Base-by-base conservation (phyloP, 2,888 invertebrate species). In the Sarcophaga carnaria region DNA sequence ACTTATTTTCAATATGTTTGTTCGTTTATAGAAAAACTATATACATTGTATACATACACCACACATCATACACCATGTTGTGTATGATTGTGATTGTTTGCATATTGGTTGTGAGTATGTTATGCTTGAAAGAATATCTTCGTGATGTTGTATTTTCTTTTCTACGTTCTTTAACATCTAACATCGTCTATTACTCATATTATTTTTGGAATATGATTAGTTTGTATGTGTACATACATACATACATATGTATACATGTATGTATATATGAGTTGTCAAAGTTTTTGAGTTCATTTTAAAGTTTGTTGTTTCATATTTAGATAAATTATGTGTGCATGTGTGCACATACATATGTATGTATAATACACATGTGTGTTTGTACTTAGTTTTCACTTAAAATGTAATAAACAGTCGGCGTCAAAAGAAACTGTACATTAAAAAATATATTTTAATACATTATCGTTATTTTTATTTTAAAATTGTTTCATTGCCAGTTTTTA, bases 161-260 rank as follows among this genome's bases (percentile, higher is more conserved):
- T 63, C 63, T 62, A 60, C 45, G n/a, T 71, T 64, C 62, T 54
- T 37, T 45, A 77, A 77, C 27, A 20, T 60, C 66, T 27, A 27
- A 22, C 47, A 11, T 59, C 14, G 66, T 62, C 47, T 67, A 67
- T 78, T 78, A 22, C 67, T 83, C 3, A 72, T 78, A 62, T 74
- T 72, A 78, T 78, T 49, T 37, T 78, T 83, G 49, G 62, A 78
- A 85, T 75, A 80, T 80, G 79, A 83, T 80, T 86, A 85, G 86
- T 86, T 83, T 83, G 71, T 78, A 80, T 86, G 76, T 72, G 8
- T 8, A 37, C 2, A 37, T 37, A 37, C 6, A 37, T 37, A 37
- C 37, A 37, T 37, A 6, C 0, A 1, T 37, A 37, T 37, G 37
- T 6, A 27, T 27, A 1, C 0, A 37, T 37, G 1, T 37, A 8